Evolutionary conservation across 2,113 vertebrate genomes (phyloP), one percentile per base, ranked within the genome.

Genomic region (Colius striatus): DNA sequence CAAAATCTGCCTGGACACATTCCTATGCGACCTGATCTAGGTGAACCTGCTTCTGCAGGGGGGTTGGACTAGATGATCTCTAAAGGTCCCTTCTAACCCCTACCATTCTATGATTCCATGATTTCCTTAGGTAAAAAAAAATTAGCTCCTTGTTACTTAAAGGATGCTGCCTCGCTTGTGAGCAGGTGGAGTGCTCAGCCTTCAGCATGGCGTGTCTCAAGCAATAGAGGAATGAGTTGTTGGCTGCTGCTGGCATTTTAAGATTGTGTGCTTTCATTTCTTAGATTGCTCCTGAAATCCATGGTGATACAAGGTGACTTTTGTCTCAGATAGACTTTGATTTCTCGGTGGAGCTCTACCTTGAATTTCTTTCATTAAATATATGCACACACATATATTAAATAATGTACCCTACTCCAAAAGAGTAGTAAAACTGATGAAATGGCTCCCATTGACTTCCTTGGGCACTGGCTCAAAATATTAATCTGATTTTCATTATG

Each of bases 401-500:
- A 84, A 58, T 57, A 74, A 30, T 15, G 0, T 21, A 25, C 88
- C 53, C 30, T 79, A 9, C 51, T 70, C 74, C 50, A 65, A 71
- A 29, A 89, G 26, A 23, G 41, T 32, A 70, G 41, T 84, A 86
- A 92, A 84, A 53, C 4, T 51, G 86, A 90, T 92, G 45, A 93
- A 90, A 67, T 88, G 29, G 19, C 54, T 90, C 50, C 41, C 55
- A 53, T 10, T 73, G 43, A 19, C 57, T 93, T 92, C 55, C 21
- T 58, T 25, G 34, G 94, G 94, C 91, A 89, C 29, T 74, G 14
- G 15, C 74, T 92, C 92, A 93, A 95, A 89, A 53, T 78, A 90
- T 89, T 94, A 93, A 86, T 81, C 26, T 81, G 53, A 96, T 95
- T 74, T 93, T 38, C 32, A 21, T 50, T 74, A 25, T 84, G 86